Evolutionary conservation across 2,888 invertebrate genomes (phyloP), one percentile per base, ranked within the genome.

Genomic region (Agelastica alni): DNA sequence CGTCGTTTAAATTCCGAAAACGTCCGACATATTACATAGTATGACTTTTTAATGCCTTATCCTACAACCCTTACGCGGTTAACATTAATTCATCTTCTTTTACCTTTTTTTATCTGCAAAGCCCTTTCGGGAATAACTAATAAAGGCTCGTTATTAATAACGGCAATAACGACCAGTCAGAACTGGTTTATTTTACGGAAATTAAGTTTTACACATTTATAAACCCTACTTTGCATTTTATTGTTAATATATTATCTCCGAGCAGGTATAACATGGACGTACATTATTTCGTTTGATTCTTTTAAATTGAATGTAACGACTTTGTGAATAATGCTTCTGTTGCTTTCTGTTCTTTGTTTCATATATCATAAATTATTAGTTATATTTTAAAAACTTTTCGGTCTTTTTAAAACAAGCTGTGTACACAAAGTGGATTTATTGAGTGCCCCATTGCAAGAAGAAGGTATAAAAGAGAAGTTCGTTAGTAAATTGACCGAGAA

Each of bases 11-110:
- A 51, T 57, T 49, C 45, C 26, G 28, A 46, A 44, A 45, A 39
- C 39, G 45, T 55, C 22, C 28, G 53, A 57, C 53, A 51, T 57
- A 57, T 53, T 57, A 51, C 43, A 53, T 20, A 18, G 44, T 57
- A 53, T 57, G 49, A 49, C 57, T 57, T 57, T 53, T 57, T 57
- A 53, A 57, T 51, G 46, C 41, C 42, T 45, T 12, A 34, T 53
- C 37, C 34, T 57, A 41, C 39, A 48, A 42, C 48, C 49, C 53
- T 53, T 41, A 44, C 44, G 48, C 48, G 48, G 52, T 37, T 47
- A 37, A 36, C 43, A 49, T 56, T 53, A 45, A 45, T 49, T 49
- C 52, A 48, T 44, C 44, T 52, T 39, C 45, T 48, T 44, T 42
- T 42, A 41, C 45, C 42, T 34, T 56, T 53, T 54, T 49, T 55